Percentiles rank a stretch among this genome's conserved stretches.
Conservation (phyloP, 2,888 invertebrate genomes). For the Cynaeus angustus region DNA sequence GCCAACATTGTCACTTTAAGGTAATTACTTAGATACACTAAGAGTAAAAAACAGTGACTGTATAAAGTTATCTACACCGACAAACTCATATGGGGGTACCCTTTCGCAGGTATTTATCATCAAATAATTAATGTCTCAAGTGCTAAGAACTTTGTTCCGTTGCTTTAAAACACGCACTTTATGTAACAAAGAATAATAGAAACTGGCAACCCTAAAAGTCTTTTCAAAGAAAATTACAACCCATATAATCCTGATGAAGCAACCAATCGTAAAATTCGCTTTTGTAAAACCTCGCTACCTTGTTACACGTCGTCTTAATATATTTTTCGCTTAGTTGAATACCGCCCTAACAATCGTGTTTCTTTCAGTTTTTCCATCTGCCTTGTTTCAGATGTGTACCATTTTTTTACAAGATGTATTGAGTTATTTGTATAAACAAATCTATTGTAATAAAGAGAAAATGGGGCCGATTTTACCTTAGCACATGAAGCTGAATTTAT, state of each 20-base stretch:
- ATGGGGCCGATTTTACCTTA: too few species aligned
- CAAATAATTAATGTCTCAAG: neutral
- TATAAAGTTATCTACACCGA: too few species aligned
- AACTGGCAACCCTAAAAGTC: slow-evolving; percentile 45
- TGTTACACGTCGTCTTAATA: slow-evolving; percentile 31
- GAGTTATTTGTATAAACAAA: neutral
- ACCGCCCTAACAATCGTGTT: slow-evolving; percentile 16
- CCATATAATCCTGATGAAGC: slow-evolving; percentile 53
- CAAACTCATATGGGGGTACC: too few species aligned
- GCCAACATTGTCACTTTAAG: too few species aligned
- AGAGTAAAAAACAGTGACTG: too few species aligned
- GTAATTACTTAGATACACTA: too few species aligned
- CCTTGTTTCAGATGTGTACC: neutral
- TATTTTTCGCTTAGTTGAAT: slow-evolving; percentile 21
- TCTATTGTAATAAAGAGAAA: neutral
- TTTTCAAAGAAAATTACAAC: slow-evolving; percentile 44
- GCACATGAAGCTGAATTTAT: too few species aligned
- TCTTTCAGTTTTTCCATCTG: slow-evolving; percentile 1
- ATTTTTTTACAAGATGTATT: neutral
- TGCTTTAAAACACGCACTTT: slow-evolving; percentile 1
- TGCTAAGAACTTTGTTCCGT: slow-evolving; percentile 4
- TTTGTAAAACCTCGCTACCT: slow-evolving; percentile 25
- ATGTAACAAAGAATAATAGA: slow-evolving; percentile 45
- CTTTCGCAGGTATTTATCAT: neutral
- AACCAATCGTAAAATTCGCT: slow-evolving; percentile 53